Conservation (phyloP, 2,888 invertebrate genomes). For the Dysmachus trigonus region DNA sequence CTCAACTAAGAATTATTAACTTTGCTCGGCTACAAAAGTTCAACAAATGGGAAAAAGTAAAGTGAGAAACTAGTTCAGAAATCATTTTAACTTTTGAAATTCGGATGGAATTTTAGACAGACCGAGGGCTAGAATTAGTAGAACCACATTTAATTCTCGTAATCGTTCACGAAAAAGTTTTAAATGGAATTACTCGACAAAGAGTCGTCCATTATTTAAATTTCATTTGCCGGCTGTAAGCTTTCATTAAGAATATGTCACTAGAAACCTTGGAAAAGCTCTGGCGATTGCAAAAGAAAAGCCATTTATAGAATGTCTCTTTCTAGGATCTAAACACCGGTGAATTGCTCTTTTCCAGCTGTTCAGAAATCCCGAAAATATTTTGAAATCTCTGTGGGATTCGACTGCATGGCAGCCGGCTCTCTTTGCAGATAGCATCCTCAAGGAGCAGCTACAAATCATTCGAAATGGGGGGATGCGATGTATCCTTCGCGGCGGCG, state of each 20-base stretch:
- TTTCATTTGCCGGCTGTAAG: background rate
- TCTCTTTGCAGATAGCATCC: background rate
- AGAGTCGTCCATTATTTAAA: background rate
- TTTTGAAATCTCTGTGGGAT: background rate
- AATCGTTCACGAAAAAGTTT: background rate
- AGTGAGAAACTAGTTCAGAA: background rate
- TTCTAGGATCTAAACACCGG: background rate
- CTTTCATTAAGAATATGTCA: background rate
- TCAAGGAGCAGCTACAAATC: background rate
- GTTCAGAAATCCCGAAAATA: background rate
- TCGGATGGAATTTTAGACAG: background rate
- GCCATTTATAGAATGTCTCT: background rate
- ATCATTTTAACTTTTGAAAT: background rate
- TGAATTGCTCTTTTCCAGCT: background rate
- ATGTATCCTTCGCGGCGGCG: slow-evolving; percentile 5
- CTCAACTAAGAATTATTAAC: background rate
- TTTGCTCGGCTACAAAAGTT: background rate
- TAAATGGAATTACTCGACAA: background rate
- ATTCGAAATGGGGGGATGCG: background rate
- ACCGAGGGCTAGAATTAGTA: background rate
- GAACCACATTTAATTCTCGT: background rate
- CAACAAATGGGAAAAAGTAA: background rate
- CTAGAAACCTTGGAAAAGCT: background rate
- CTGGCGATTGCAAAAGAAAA: background rate
- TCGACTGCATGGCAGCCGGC: background rate